phyloP scores from a whole-genome alignment of 2,113 vertebrate species.

The Hoplias malabaricus region DNA sequence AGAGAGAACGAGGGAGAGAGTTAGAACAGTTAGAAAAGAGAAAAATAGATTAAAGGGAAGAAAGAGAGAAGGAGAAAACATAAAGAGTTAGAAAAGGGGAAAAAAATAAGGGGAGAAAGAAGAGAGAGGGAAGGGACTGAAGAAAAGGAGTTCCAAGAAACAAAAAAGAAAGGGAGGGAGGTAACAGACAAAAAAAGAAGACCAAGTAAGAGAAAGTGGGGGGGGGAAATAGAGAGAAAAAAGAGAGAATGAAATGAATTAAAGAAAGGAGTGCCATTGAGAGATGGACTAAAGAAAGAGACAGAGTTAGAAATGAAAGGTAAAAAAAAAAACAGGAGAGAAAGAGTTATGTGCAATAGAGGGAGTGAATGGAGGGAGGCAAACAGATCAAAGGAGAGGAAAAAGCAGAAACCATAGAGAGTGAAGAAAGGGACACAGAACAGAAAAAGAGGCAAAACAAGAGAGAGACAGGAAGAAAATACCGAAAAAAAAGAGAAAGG shows the following conservation, averaged over 20 bases:
- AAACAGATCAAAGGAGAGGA: too few relatives aligned
- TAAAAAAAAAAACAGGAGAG: too few relatives aligned
- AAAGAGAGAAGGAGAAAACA: conserved; percentile 23
- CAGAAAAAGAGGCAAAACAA: not conserved
- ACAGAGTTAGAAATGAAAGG: too few relatives aligned
- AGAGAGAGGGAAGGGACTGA: conserved; percentile 24
- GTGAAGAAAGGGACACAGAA: not conserved
- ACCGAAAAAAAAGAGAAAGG: not conserved
- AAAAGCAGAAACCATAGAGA: too few relatives aligned
- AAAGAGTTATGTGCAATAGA: too few relatives aligned
- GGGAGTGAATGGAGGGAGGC: too few relatives aligned
- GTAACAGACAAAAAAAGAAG: conserved; percentile 23
- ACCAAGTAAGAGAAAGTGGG: not conserved
- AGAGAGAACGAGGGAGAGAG: conserved; percentile 12
- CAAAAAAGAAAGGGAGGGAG: conserved; percentile 25
- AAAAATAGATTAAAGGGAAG: conserved; percentile 43
- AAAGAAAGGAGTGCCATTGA: too few relatives aligned
- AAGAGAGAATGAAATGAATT: too few relatives aligned
- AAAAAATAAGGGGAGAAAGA: not conserved
- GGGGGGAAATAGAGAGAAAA: too few relatives aligned
- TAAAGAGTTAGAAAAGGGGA: not conserved
- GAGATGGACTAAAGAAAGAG: too few relatives aligned
- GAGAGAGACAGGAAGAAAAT: not conserved
- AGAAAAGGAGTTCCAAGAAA: conserved; percentile 58
- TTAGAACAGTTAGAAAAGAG: not conserved